phyloP scores from a whole-genome alignment of 2,888 invertebrate genomes.

The Dasypolia templi region DNA sequence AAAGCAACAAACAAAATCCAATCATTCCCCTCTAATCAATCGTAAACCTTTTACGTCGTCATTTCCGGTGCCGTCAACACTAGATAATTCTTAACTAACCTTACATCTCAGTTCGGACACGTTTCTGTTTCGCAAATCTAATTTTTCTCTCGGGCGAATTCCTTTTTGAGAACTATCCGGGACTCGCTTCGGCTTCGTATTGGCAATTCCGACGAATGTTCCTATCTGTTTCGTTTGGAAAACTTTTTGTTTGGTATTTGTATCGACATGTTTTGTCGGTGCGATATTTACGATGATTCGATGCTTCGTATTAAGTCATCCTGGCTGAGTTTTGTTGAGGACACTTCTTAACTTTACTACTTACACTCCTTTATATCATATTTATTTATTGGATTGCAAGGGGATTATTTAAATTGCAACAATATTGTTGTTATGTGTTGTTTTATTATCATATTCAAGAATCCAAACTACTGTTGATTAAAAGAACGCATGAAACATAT shows the following conservation, averaged over 20 bases:
- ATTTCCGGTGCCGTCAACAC: conserved; percentile 61
- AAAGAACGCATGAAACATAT: too few relatives aligned
- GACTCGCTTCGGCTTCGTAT: conserved; percentile 77
- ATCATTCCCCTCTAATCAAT: conserved; percentile 62
- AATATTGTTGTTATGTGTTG: too few relatives aligned
- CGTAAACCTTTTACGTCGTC: conserved; percentile 62
- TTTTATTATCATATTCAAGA: too few relatives aligned
- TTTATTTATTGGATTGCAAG: conserved; percentile 3
- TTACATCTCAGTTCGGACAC: conserved; percentile 75
- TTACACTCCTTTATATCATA: neutral
- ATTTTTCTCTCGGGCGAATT: conserved; percentile 84
- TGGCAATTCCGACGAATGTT: conserved; percentile 80
- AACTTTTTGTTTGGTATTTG: conserved; percentile 64
- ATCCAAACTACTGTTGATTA: neutral
- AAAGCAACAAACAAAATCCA: conserved; percentile 46
- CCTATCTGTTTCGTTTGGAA: conserved; percentile 62
- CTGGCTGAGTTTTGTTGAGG: conserved; percentile 16
- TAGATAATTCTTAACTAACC: conserved; percentile 66
- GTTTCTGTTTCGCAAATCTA: conserved; percentile 88
- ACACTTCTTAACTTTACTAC: neutral
- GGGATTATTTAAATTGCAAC: neutral
- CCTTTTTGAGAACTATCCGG: conserved; percentile 85
- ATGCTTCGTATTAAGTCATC: conserved; percentile 45
- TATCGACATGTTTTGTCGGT: conserved; percentile 55
- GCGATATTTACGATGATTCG: conserved; percentile 58